These are phyloP conservation scores for Eudemis profundana DNA, from an alignment of 2,888 invertebrate species.

Conservation along the genomic window DNA sequence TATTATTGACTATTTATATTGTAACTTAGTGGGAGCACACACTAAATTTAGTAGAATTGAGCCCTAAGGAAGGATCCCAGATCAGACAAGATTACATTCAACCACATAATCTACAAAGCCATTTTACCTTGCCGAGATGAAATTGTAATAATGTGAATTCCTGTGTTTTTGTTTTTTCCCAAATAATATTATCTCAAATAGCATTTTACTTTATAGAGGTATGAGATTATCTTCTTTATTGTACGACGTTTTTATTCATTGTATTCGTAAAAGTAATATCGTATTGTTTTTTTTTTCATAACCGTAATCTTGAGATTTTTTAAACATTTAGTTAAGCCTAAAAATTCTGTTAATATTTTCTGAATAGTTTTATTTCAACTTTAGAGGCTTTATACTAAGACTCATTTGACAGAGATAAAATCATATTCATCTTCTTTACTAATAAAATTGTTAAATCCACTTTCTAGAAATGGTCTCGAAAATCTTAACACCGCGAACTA, in stretches of 20 bases:
- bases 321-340: too few relatives aligned
- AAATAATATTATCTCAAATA: slow-evolving; percentile 23
- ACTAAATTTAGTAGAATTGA: not conserved
- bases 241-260: not conserved
- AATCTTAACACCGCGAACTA: too few relatives aligned
- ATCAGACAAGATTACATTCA: slow-evolving; percentile 17
- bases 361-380: not conserved
- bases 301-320: not conserved
- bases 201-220: slow-evolving; percentile 26
- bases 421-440: too few relatives aligned
- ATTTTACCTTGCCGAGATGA: slow-evolving; percentile 23
- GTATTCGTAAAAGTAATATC: not conserved
- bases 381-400: not conserved
- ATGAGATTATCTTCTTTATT: slow-evolving; percentile 30
- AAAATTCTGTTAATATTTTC: too few relatives aligned
- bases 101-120: slow-evolving; percentile 13
- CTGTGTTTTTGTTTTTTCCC: slow-evolving; percentile 4
- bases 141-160: slow-evolving; percentile 15
- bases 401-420: too few relatives aligned
- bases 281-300: not conserved
- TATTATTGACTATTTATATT: too few relatives aligned
- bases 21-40: too few relatives aligned
- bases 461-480: too few relatives aligned
- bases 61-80: not conserved
- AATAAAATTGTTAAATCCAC: too few relatives aligned